Conservation (phyloP, 2,113 vertebrate species). For the Platycercus adscitus region DNA sequence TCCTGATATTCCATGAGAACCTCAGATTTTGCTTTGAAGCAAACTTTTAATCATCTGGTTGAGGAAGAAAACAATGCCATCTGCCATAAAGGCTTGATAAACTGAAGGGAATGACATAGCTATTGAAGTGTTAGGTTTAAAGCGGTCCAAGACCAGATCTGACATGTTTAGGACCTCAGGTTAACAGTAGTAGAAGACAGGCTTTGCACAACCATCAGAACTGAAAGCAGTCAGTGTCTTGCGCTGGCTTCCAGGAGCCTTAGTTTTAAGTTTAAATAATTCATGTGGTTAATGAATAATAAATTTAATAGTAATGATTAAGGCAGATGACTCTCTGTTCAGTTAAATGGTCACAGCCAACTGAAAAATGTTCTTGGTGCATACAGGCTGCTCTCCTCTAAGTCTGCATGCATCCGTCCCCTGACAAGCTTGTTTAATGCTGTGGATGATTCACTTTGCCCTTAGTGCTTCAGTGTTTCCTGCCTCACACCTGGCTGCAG, state of each 20-base stretch:
- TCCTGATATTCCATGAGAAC: background rate
- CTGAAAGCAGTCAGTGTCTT: background rate
- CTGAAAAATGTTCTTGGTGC: background rate
- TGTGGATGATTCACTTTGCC: background rate
- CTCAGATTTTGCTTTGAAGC: background rate
- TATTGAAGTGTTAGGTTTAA: background rate
- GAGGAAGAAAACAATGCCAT: background rate
- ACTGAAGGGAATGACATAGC: background rate
- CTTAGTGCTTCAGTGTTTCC: background rate
- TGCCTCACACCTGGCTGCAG: background rate
- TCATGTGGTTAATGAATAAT: slow-evolving; percentile 62
- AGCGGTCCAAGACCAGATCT: background rate
- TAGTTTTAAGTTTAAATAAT: slow-evolving; percentile 43
- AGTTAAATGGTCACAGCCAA: slow-evolving; percentile 38
- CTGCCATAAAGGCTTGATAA: background rate
- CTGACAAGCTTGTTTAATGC: background rate
- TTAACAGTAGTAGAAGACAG: background rate
- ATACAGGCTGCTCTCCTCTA: background rate
- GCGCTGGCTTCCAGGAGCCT: background rate
- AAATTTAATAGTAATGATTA: slow-evolving; percentile 68
- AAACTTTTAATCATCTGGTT: background rate
- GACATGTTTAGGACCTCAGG: background rate
- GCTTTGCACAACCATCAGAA: background rate
- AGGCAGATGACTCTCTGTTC: slow-evolving; percentile 46
- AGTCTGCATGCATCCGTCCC: background rate